Conservation (phyloP, 2,113 vertebrate species). For the Tetraodon nigroviridis region DNA sequence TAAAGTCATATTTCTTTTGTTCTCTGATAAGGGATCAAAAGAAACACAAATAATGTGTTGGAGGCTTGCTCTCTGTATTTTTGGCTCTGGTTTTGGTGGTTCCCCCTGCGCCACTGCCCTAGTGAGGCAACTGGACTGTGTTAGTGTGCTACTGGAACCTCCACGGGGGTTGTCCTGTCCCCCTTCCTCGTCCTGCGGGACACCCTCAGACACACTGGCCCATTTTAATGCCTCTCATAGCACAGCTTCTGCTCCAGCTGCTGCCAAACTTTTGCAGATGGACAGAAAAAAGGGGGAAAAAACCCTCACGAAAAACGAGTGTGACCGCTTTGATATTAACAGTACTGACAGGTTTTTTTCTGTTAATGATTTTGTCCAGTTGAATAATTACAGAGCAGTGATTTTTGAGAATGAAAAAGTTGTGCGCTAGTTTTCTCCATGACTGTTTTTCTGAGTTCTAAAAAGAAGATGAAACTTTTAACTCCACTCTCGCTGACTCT, state of each 20-base stretch:
- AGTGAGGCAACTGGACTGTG: slow-evolving; percentile 46
- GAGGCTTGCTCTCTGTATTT: background rate
- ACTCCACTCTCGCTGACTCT: slow-evolving; percentile 51
- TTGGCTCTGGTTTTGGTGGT: background rate
- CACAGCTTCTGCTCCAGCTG: slow-evolving; percentile 36
- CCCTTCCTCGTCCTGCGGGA: slow-evolving; percentile 54
- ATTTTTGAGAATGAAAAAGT: slow-evolving; percentile 15
- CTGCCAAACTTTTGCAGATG: slow-evolving; percentile 37
- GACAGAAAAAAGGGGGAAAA: slow-evolving; percentile 13
- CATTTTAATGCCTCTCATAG: slow-evolving; percentile 44
- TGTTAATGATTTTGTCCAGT: slow-evolving; percentile 7
- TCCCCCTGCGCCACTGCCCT: slow-evolving; percentile 46
- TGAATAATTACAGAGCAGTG: slow-evolving; percentile 1
- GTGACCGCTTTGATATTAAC: slow-evolving; percentile 5
- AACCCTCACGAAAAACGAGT: background rate
- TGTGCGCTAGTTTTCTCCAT: slow-evolving; percentile 48
- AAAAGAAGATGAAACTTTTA: slow-evolving; percentile 43
- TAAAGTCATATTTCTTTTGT: too few species aligned
- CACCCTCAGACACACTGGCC: slow-evolving; percentile 66
- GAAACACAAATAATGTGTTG: background rate
- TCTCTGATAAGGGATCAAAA: too few species aligned
- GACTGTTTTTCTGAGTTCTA: slow-evolving; percentile 33
- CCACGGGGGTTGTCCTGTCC: slow-evolving; percentile 44
- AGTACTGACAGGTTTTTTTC: slow-evolving; percentile 6
- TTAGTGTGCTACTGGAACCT: slow-evolving; percentile 53